Evolutionary conservation across 2,113 vertebrate species (phyloP).

Genomic region (Rhinoptilus africanus): DNA sequence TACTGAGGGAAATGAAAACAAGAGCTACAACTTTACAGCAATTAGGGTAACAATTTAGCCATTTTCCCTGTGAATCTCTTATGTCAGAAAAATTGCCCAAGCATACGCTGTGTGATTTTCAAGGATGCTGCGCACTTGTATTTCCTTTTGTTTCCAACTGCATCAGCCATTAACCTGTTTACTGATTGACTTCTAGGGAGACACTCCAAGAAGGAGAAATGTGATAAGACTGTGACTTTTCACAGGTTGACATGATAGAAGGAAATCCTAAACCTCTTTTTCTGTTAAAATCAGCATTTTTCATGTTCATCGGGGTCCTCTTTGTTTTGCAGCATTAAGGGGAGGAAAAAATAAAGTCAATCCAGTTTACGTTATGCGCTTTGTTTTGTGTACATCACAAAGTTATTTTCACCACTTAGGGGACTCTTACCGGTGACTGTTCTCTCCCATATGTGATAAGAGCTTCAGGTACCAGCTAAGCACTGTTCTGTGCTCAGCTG

Average conservation of each 20-base stretch:
- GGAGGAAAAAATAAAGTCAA: not conserved
- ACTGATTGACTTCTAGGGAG: not conserved
- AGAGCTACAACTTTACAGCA: not conserved
- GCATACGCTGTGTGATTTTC: not conserved
- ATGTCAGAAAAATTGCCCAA: not conserved
- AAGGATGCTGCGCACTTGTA: not conserved
- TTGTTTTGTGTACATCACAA: not conserved
- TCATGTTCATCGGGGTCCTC: not conserved
- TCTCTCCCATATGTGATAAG: not conserved
- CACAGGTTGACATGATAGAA: not conserved
- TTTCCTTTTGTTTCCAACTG: not conserved
- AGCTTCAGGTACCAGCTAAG: not conserved
- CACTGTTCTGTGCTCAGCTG: not conserved
- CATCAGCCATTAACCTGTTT: not conserved
- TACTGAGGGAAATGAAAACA: not conserved
- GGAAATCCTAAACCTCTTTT: not conserved
- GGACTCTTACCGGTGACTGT: not conserved
- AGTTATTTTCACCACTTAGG: rapidly evolving
- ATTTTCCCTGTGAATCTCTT: not conserved
- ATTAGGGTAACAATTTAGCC: not conserved
- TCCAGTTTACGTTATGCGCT: not conserved
- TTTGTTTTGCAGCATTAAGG: not conserved
- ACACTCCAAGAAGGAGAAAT: not conserved
- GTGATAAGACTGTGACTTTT: not conserved
- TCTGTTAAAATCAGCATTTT: not conserved